phyloP scores from a whole-genome alignment of 2,797 vertebrate species.

The Sebastes alutus region DNA sequence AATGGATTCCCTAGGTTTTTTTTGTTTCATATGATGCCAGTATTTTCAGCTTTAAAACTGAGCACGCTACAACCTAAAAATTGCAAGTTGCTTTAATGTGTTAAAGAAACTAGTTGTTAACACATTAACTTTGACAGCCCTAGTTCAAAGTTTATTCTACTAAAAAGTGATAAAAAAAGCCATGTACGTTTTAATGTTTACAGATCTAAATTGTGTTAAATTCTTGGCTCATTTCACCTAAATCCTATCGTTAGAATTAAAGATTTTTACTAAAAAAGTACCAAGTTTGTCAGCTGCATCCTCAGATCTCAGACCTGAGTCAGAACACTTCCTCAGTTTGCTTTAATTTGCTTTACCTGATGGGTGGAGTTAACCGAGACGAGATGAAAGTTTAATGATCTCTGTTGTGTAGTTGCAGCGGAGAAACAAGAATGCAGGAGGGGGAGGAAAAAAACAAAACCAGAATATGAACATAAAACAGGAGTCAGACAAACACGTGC shows the following conservation, averaged over 20 bases:
- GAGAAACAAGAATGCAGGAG: conserved; percentile 13
- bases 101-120: no score
- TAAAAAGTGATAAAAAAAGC: not conserved
- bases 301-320: not conserved
- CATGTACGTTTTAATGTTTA: not conserved
- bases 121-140: no score
- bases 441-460: not conserved
- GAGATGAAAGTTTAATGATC: conserved; percentile 47
- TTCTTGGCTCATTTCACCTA: not conserved
- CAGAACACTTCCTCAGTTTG: not conserved
- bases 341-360: not conserved
- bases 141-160: not conserved
- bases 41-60: no score
- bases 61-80: no score
- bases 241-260: not conserved
- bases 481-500: conserved; percentile 41
- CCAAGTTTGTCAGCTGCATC: not conserved
- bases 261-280: not conserved
- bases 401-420: conserved; percentile 13
- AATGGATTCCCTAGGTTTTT: no score
- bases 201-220: not conserved
- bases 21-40: no score
- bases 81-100: no score
- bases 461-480: conserved; percentile 15
- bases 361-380: conserved; percentile 27